Evolutionary conservation across 2,797 vertebrate genomes (phyloP).

Genomic region (Fistularia tabacaria): DNA sequence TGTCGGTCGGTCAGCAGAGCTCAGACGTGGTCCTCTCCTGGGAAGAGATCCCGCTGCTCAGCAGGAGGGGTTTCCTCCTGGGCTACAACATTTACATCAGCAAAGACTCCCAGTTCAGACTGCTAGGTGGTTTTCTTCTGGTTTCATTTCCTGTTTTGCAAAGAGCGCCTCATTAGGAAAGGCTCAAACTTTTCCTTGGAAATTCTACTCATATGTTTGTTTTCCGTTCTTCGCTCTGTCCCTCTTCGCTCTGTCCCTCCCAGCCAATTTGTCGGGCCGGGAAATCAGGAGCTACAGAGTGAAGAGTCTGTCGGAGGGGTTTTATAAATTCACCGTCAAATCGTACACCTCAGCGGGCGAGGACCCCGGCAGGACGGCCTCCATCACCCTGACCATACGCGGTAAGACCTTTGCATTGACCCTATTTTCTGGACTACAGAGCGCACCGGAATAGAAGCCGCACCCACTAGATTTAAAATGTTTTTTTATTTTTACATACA

Average conservation of each 20-base stretch:
- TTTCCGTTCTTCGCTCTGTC: not conserved
- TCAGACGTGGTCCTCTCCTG: constrained; percentile 65
- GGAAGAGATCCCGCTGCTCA: constrained; percentile 52
- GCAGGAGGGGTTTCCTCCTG: constrained; percentile 66
- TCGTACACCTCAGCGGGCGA: constrained; percentile 75
- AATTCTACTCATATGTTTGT: not conserved
- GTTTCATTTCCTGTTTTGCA: too few species aligned
- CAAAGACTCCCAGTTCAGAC: constrained; percentile 46
- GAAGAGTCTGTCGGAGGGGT: constrained; percentile 42
- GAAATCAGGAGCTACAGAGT: constrained; percentile 52
- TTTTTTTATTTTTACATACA: too few species aligned
- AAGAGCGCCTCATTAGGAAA: too few species aligned
- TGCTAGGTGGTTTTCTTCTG: constrained; percentile 59
- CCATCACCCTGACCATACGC: constrained; percentile 58
- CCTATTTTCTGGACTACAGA: too few species aligned
- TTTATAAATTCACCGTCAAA: constrained; percentile 75
- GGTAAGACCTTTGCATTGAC: too few species aligned
- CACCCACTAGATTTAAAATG: too few species aligned
- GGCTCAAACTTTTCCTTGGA: too few species aligned
- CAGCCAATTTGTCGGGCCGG: constrained; percentile 63
- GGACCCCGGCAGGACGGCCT: constrained; percentile 52
- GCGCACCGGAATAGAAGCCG: constrained; percentile 30
- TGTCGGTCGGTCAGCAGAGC: constrained; percentile 49
- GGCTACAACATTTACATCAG: constrained; percentile 73
- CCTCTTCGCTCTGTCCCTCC: not conserved